Evolutionary conservation across 30 jellyfish, hydroid and myxozoan genomes (phyloP), one percentile per base, ranked within the genome.

Genomic region (Pelagia noctiluca): DNA sequence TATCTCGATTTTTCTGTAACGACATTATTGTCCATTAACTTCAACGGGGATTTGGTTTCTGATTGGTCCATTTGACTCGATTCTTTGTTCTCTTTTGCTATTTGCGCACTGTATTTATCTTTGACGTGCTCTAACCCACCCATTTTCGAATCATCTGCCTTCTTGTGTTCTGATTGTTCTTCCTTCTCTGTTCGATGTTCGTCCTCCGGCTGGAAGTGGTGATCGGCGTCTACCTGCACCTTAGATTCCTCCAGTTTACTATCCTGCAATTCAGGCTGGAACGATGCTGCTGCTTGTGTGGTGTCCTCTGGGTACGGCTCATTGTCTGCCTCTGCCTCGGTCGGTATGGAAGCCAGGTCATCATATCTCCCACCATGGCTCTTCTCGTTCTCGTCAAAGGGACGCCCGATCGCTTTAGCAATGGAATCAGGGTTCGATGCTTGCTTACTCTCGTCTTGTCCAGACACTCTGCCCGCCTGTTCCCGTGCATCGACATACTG

Each of bases 241-340:
- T 42, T 16, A 8, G 16, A 30, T 19, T 52, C 28, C 68, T 52
- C 4, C 28, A 19, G 26, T 52, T 52, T 8, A 60, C 49, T 35
- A 38, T 26, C 66, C 83, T 0, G 80, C 35, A 19, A 38, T 75
- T 36, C 33, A 32, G 24, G 90, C 76, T 21, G 36, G 30, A n/a
- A 32, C 83, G 26, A 42, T 71, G 22, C 74, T 7, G 90, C 74
- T 22, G 61, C 47, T 19, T 66, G 21, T 57, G 69, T 70, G 0
- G 78, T 31, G 21, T 87, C 91, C 13, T 69, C 89, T 0, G 88
- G 74, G 57, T 77, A 48, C 29, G 96, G 96, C 42, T 87, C 96
- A 78, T 87, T 87, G 70, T 87, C 96, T 2, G 96, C 89, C 60
- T 87, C 96, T 2, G 96, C 90, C 37, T 87, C 96, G 2, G 89